Evolutionary conservation across 2,888 invertebrate species (phyloP), one percentile per base, ranked within the genome.

Genomic region (Campaea margaritaria): DNA sequence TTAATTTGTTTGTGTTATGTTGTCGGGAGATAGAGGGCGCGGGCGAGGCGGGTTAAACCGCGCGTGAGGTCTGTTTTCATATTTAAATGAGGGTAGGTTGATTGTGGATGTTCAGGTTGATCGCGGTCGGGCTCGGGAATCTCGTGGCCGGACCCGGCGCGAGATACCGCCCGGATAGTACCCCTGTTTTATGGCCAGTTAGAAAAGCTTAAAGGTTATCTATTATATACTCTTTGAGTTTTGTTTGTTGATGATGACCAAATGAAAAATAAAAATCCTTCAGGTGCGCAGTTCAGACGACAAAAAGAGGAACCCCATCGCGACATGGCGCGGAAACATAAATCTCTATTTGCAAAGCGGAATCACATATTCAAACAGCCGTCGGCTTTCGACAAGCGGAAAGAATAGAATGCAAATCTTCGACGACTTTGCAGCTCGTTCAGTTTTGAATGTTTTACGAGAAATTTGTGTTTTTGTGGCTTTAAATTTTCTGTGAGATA

Each of bases 1-100:
- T 92, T 91, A 92, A 92, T 92, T 92, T 92, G 91, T 92, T 91
- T 91, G 84, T 87, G 89, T 89, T 89, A 87, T 88, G 87, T 89
- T 88, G 85, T 55, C 72, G 85, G 83, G 80, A 68, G 79, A 60
- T 65, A 58, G 54, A 58, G 70, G 77, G 79, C 51, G 34, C 31
- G 43, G 42, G 41, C 31, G 71, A 70, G 75, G 77, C 64, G 79
- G 73, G 78, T 70, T 77, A 79, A 85, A 82, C 83, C 83, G 83
- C 78, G 82, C 83, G 84, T 80, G 81, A 84, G 82, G 82, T 81
- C 81, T 91, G 91, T 91, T 91, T 91, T 91, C 83, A 89, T 91
- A 92, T 91, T 90, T 85, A 90, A 91, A 92, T 92, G 80, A 91
- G 88, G 91, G 89, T 88, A 74, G 78, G 85, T 80, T 85, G 87